A percentile compares a stretch with the other conserved stretches of the same genome.
These are phyloP conservation scores for Lepus europaeus DNA, from an alignment of 2,113 vertebrate genomes.

Conservation along the genomic window DNA sequence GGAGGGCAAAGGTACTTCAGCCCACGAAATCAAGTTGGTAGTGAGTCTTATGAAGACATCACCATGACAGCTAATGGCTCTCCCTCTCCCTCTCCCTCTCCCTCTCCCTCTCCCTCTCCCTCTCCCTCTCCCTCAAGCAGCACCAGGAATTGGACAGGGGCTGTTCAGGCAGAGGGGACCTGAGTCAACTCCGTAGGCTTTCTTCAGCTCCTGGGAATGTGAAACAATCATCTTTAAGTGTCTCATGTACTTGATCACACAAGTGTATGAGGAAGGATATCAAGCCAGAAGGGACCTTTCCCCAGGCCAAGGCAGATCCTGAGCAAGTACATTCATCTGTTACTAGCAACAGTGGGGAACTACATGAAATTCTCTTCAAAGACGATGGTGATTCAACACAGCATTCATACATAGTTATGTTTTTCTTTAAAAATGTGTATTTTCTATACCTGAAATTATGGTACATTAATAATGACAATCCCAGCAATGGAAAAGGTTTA, in stretches of 20 bases:
- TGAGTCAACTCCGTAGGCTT: not conserved
- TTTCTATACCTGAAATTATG: not conserved
- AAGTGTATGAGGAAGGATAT: not conserved
- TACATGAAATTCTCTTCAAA: not conserved
- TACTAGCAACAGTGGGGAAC: not conserved
- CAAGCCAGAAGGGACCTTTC: not conserved
- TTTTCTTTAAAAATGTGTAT: not conserved
- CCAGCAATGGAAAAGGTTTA: not conserved
- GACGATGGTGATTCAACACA: not conserved
- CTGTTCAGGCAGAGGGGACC: not conserved
- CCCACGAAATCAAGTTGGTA: accelerated
- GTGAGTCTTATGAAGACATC: not conserved
- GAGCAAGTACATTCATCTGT: not conserved
- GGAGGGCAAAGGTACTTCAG: not conserved
- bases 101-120: too few relatives aligned
- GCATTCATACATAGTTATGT: not conserved
- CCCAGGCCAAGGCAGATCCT: not conserved
- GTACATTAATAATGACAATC: not conserved
- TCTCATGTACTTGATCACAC: not conserved
- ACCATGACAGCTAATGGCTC: not conserved
- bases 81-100: too few relatives aligned
- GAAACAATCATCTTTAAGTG: not conserved
- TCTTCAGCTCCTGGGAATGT: not conserved
- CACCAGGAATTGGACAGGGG: accelerated
- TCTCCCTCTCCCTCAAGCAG: not conserved